Evolutionary conservation across 2,888 invertebrate genomes (phyloP).

Genomic region (Drosophila neutralis): DNA sequence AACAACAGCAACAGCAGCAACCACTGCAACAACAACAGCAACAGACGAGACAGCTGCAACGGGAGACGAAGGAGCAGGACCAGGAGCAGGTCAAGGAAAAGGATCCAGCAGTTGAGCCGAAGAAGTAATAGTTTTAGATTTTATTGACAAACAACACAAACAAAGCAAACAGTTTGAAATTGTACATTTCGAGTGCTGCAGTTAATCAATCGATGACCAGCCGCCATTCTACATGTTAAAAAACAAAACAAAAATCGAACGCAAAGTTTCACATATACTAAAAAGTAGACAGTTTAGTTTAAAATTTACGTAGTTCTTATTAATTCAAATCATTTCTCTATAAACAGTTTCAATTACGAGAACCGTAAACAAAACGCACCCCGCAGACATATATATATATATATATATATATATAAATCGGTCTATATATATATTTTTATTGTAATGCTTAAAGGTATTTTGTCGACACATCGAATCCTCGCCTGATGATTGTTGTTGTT

Average conservation of each 20-base stretch:
- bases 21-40: constrained; percentile 11
- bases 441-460: constrained; percentile 28
- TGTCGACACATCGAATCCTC: constrained; percentile 9
- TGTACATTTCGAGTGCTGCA: constrained; percentile 54
- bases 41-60: constrained; percentile 15
- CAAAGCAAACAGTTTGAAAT: constrained; percentile 33
- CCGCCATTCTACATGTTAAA: constrained; percentile 1
- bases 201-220: constrained; percentile 7
- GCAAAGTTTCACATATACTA: constrained; percentile 54
- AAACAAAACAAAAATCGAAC: constrained; percentile 5
- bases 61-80: constrained; percentile 1
- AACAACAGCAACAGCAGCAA: constrained; percentile 18
- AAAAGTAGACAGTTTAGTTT: constrained; percentile 74
- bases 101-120: constrained; percentile 15
- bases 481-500: not conserved
- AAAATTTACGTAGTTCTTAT: constrained; percentile 67
- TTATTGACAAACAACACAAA: constrained; percentile 40
- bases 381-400: not conserved
- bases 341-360: constrained; percentile 31
- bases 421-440: constrained; percentile 27
- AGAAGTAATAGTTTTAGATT: constrained; percentile 53
- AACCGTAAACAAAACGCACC: constrained; percentile 13
- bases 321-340: constrained; percentile 56
- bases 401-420: constrained; percentile 9
- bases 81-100: constrained; percentile 8